These are phyloP conservation scores for Luehdorfia chinensis DNA, from an alignment of 1,140 invertebrate species.

Conservation along the genomic window DNA sequence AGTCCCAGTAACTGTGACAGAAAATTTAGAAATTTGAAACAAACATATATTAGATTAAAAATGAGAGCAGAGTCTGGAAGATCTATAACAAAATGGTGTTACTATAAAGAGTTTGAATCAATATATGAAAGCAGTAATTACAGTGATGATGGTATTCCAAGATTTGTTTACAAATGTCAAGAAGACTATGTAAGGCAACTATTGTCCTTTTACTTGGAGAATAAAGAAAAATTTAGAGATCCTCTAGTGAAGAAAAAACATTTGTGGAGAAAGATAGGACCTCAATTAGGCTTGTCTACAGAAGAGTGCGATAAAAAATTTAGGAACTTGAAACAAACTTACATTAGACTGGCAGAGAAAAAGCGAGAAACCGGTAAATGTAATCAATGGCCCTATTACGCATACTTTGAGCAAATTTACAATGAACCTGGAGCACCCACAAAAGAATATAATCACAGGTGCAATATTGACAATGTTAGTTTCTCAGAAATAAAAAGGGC, in stretches of 20 bases:
- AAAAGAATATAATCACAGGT: slow-evolving; percentile 26
- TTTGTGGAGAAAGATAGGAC: slow-evolving; percentile 50
- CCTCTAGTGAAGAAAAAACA: slow-evolving; percentile 52
- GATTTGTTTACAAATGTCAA: slow-evolving; percentile 25
- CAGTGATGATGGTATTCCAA: slow-evolving; percentile 19
- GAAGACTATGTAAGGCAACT: slow-evolving; percentile 54
- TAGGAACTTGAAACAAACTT: slow-evolving; percentile 67
- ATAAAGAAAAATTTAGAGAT: slow-evolving; percentile 58
- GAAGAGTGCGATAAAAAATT: slow-evolving; percentile 68
- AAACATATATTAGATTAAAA: slow-evolving; percentile 61
- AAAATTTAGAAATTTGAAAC: slow-evolving; percentile 68
- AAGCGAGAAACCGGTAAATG: slow-evolving; percentile 43
- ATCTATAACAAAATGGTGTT: slow-evolving; percentile 59
- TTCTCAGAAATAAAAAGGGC: slow-evolving; percentile 46
- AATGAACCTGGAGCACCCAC: slow-evolving; percentile 26
- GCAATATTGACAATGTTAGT: slow-evolving; percentile 31
- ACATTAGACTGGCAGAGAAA: slow-evolving; percentile 52
- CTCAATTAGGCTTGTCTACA: slow-evolving; percentile 43
- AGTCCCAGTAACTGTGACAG: slow-evolving; percentile 52
- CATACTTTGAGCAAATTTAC: slow-evolving; percentile 66
- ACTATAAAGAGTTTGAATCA: slow-evolving; percentile 61
- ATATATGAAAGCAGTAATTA: slow-evolving; percentile 43
- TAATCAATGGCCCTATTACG: slow-evolving; percentile 59
- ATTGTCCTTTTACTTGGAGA: slow-evolving; percentile 53
- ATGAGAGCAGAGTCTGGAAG: slow-evolving; percentile 41